Base-by-base conservation (phyloP, 1,140 invertebrate species). In the Drosophila auraria region DNA sequence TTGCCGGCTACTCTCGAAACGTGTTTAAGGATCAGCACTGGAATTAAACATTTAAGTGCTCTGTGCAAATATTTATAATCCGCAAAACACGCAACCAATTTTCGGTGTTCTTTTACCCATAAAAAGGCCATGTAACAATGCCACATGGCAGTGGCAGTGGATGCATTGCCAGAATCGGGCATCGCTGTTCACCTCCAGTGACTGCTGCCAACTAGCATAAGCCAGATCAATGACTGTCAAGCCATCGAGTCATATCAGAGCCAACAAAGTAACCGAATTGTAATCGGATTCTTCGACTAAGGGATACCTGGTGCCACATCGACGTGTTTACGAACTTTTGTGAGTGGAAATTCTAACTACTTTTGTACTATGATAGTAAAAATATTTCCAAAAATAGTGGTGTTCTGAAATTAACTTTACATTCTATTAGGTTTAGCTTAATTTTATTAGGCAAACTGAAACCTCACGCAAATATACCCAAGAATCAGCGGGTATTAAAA, bases 171-270 rank as follows among this genome's bases (percentile, higher is more conserved):
- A 77, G 70, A 69, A 78, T 51, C 62, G 69, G 42, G 72, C 71
- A 77, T 59, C 54, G 51, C 54, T 57, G 53, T 51, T 68, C 57
- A 81, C 47, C 54, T 77, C 44, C 64, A 44, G 11, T 54, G 51
- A 53, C 47, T 58, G 66, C 66, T 78, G 82, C 62, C 82, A 83
- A 82, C 63, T 64, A 58, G 25, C 63, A 84, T 70, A 69, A 82
- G 74, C 53, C 68, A 80, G 81, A 79, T 83, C 83, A 83, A 78
- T 89, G 84, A 53, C 61, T 78, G 84, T 80, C 84, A 75, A 69
- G 65, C 40, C 59, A 69, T 47, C 61, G 68, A 71, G 40, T 74
- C 63, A 68, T 63, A 87, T 76, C 65, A 47, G 30, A n/a, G 56
- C 68, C 54, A 53, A 61, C 20, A 65, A 58, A 59, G 44, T 12